phyloP scores from a whole-genome alignment of 2,797 vertebrate species.

The Antennarius maculatus region DNA sequence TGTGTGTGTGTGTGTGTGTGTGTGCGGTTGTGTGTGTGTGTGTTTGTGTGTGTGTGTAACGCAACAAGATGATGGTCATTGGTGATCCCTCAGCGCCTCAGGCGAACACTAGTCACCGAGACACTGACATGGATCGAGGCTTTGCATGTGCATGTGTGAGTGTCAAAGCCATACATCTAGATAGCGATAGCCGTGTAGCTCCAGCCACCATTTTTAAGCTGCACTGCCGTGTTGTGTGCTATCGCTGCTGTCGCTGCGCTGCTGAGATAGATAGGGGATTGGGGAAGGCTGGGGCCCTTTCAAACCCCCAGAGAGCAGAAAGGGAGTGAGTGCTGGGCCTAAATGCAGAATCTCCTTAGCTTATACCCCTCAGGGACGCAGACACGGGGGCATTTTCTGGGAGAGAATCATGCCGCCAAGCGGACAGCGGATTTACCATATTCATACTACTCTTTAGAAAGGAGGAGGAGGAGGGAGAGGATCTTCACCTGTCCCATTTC shows the following conservation, averaged over 20 bases:
- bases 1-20: slow-evolving; percentile 27
- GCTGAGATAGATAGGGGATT: slow-evolving; percentile 58
- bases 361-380: slow-evolving; percentile 69
- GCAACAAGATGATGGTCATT: slow-evolving; percentile 69
- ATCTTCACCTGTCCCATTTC: slow-evolving; percentile 77
- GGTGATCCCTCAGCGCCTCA: slow-evolving; percentile 64
- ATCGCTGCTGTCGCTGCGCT: slow-evolving; percentile 47
- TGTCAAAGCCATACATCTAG: slow-evolving; percentile 57
- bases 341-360: slow-evolving; percentile 78
- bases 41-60: slow-evolving; percentile 44
- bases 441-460: slow-evolving; percentile 76
- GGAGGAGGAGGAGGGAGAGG: slow-evolving; percentile 43
- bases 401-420: slow-evolving; percentile 79
- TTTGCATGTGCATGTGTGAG: slow-evolving; percentile 39
- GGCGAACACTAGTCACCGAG: slow-evolving; percentile 66
- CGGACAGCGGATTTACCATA: slow-evolving; percentile 81
- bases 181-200: slow-evolving; percentile 53
- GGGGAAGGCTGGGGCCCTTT: slow-evolving; percentile 53
- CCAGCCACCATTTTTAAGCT: slow-evolving; percentile 66
- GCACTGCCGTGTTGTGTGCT: slow-evolving; percentile 50
- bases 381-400: slow-evolving; percentile 74
- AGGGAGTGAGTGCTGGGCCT: slow-evolving; percentile 71
- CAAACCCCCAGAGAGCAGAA: slow-evolving; percentile 68
- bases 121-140: slow-evolving; percentile 59
- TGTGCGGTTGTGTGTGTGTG: slow-evolving; percentile 36